phyloP scores from a whole-genome alignment of 37 sponge, comb jelly and placozoan species.

The Aphrocallistes beatrix region DNA sequence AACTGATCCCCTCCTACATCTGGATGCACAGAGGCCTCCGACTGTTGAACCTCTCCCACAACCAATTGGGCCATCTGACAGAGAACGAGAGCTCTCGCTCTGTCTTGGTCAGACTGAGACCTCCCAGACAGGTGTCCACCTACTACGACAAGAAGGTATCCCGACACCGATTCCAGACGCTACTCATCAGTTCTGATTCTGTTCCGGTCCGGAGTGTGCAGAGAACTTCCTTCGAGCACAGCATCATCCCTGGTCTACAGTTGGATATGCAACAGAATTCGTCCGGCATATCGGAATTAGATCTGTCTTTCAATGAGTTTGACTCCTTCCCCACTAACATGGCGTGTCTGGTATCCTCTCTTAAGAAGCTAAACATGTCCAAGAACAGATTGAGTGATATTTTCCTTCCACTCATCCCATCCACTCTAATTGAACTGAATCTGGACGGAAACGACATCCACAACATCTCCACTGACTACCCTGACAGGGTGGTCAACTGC shows the following conservation, averaged over 20 bases:
- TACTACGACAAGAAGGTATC: not conserved
- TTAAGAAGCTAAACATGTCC: slow-evolving; percentile 28
- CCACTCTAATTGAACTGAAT: not conserved
- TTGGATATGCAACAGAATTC: slow-evolving; percentile 47
- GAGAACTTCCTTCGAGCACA: not conserved
- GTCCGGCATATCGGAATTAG: slow-evolving; percentile 45
- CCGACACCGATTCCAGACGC: not conserved
- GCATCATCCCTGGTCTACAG: not conserved
- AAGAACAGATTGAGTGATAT: slow-evolving; percentile 28
- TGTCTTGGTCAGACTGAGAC: not conserved
- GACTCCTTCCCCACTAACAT: slow-evolving; percentile 5
- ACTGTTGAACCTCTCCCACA: slow-evolving; percentile 36
- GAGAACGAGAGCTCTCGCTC: not conserved
- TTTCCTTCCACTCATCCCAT: not conserved
- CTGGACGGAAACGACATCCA: not conserved
- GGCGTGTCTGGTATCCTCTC: slow-evolving; percentile 29
- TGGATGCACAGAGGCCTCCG: slow-evolving; percentile 22
- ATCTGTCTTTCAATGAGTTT: slow-evolving; percentile 28
- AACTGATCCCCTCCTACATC: not conserved
- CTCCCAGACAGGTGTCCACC: not conserved
- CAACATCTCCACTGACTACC: not conserved
- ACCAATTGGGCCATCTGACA: slow-evolving; percentile 36
- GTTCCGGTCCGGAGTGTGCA: not conserved
- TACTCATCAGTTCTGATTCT: not conserved
- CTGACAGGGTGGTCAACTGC: not conserved